A percentile compares a stretch with the other conserved stretches of the same genome.
Conservation (phyloP, 1,140 invertebrate genomes). For the Tigriopus japonicus region DNA sequence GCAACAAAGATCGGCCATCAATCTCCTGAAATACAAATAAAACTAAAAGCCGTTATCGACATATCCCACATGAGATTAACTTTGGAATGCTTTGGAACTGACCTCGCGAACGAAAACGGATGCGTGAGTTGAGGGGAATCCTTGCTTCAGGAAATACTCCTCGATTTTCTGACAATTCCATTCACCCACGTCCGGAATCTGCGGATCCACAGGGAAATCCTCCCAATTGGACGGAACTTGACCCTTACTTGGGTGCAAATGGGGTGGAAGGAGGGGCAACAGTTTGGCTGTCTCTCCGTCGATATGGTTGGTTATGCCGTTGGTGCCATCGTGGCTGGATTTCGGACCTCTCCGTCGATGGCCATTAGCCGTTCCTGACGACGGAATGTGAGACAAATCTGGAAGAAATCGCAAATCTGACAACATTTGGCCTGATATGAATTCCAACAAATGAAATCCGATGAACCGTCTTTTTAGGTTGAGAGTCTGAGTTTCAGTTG, state of each 20-base stretch:
- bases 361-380: background rate
- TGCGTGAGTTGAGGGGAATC: conserved; percentile 44
- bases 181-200: conserved; percentile 51
- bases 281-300: background rate
- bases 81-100: conserved; percentile 17
- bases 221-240: conserved; percentile 3
- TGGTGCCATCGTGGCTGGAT: background rate
- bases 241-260: conserved; percentile 1
- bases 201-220: conserved; percentile 20
- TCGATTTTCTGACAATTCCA: conserved; percentile 64
- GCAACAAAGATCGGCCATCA: conserved; percentile 57
- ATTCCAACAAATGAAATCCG: no score
- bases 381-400: background rate
- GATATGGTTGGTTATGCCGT: background rate
- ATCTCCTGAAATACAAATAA: conserved; percentile 47
- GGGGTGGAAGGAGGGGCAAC: background rate
- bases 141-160: conserved; percentile 50
- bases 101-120: conserved; percentile 59
- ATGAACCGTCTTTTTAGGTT: no score
- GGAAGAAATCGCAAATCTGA: no score
- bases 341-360: background rate
- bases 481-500: no score
- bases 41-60: background rate
- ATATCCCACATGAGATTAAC: conserved; percentile 1
- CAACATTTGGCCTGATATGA: no score